Percentiles rank a stretch among this genome's conserved stretches.
phyloP scores from a whole-genome alignment of 2,888 invertebrate genomes.

The Leptogaster cylindrica region DNA sequence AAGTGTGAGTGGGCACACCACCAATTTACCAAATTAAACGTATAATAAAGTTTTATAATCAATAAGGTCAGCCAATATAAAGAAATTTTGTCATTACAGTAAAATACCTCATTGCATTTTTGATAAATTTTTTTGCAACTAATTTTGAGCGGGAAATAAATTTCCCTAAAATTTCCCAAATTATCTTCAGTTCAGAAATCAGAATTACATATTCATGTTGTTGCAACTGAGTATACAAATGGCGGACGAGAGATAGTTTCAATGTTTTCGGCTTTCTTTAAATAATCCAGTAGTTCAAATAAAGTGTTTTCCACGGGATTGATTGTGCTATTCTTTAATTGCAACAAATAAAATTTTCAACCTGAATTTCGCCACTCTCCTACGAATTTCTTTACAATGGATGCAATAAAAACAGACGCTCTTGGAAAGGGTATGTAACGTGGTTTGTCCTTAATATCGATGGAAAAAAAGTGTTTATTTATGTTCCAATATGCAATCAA shows the following conservation, averaged over 20 bases:
- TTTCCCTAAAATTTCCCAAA: background rate
- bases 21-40: too few relatives aligned
- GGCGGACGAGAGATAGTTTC: constrained; percentile 42
- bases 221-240: constrained; percentile 44
- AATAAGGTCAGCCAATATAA: too few relatives aligned
- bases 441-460: too few relatives aligned
- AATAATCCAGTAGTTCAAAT: constrained; percentile 30
- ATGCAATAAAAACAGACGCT: constrained; percentile 39
- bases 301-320: constrained; percentile 2
- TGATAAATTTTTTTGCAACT: too few relatives aligned
- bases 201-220: constrained; percentile 25
- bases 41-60: too few relatives aligned
- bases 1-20: too few relatives aligned
- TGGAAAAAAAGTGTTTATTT: too few relatives aligned
- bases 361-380: too few relatives aligned
- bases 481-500: too few relatives aligned
- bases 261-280: constrained; percentile 43
- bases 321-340: background rate
- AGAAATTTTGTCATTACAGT: too few relatives aligned
- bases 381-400: constrained; percentile 41
- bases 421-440: constrained; percentile 33
- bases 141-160: too few relatives aligned
- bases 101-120: too few relatives aligned
- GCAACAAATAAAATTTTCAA: constrained; percentile 10
- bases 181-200: background rate